Evolutionary conservation across 2,888 invertebrate species (phyloP).

Genomic region (Anoplius nigerrimus): DNA sequence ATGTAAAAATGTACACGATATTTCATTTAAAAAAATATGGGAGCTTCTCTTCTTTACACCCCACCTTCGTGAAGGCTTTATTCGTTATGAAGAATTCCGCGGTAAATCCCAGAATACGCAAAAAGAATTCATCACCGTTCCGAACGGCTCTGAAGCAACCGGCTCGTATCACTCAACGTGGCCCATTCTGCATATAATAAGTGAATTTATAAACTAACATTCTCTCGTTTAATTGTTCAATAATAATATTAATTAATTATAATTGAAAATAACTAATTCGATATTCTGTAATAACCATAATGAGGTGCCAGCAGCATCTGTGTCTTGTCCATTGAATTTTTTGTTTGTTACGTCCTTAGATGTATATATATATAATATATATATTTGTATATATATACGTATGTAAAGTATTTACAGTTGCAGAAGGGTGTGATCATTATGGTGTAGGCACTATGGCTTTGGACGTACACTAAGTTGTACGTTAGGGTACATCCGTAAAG

Average conservation of each 20-base stretch:
- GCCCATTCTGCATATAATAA: slow-evolving; percentile 46
- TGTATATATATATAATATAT: slow-evolving; percentile 28
- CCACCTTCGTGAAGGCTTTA: slow-evolving; percentile 12
- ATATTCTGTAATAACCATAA: slow-evolving; percentile 64
- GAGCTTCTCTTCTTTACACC: background rate
- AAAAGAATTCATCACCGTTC: too few relatives aligned
- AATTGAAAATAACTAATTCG: slow-evolving; percentile 71
- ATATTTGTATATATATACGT: slow-evolving; percentile 48
- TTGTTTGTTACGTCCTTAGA: slow-evolving; percentile 42
- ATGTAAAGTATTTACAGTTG: slow-evolving; percentile 74
- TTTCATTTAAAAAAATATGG: too few relatives aligned
- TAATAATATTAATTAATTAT: slow-evolving; percentile 55
- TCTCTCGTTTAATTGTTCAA: slow-evolving; percentile 60
- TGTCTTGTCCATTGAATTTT: slow-evolving; percentile 59
- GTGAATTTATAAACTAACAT: slow-evolving; percentile 69
- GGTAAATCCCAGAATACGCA: too few relatives aligned
- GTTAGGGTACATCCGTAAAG: slow-evolving; percentile 73
- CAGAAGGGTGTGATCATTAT: slow-evolving; percentile 71
- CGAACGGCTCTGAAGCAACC: too few relatives aligned
- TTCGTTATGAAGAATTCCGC: too few relatives aligned
- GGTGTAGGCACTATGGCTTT: slow-evolving; percentile 75
- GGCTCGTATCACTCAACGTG: too few relatives aligned
- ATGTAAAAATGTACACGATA: background rate
- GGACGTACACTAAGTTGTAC: slow-evolving; percentile 74
- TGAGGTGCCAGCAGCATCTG: slow-evolving; percentile 61